Conservation (phyloP, 2,888 invertebrate species). For the Polyommatus iphigenia region DNA sequence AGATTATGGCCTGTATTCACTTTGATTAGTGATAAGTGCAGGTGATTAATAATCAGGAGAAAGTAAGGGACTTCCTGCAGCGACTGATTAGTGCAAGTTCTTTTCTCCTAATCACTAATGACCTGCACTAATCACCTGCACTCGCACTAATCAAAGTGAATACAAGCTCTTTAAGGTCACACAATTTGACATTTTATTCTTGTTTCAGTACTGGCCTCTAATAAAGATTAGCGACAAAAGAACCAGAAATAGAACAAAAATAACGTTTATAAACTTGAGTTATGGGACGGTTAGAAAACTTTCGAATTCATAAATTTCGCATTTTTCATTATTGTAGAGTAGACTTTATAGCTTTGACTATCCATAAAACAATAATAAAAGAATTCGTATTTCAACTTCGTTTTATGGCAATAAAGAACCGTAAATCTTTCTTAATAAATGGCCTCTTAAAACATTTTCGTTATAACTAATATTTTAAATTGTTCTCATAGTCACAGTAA, state of each 20-base stretch:
- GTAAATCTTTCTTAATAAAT: conserved; percentile 23
- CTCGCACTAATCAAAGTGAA: too few relatives aligned
- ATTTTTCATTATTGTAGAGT: conserved; percentile 24
- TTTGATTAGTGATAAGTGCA: too few relatives aligned
- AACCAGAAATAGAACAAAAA: neutral
- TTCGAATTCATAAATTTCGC: conserved; percentile 29
- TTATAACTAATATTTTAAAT: neutral
- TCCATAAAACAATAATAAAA: conserved; percentile 30
- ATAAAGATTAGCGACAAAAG: too few relatives aligned
- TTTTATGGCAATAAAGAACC: conserved; percentile 25
- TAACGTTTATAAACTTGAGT: neutral
- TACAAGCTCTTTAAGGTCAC: too few relatives aligned
- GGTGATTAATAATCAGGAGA: too few relatives aligned
- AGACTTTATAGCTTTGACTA: conserved; percentile 19
- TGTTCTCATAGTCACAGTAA: neutral
- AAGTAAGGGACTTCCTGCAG: too few relatives aligned
- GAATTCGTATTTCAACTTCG: conserved; percentile 26
- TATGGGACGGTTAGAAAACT: neutral
- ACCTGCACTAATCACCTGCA: too few relatives aligned
- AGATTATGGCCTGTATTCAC: too few relatives aligned
- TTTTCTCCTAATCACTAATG: too few relatives aligned
- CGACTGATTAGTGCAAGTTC: too few relatives aligned
- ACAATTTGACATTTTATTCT: too few relatives aligned
- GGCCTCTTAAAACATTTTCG: conserved; percentile 1
- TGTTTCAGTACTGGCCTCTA: too few relatives aligned